Percentiles rank a stretch among this genome's conserved stretches.
phyloP scores from a whole-genome alignment of 1,140 invertebrate species.

The Megathymus violae region DNA sequence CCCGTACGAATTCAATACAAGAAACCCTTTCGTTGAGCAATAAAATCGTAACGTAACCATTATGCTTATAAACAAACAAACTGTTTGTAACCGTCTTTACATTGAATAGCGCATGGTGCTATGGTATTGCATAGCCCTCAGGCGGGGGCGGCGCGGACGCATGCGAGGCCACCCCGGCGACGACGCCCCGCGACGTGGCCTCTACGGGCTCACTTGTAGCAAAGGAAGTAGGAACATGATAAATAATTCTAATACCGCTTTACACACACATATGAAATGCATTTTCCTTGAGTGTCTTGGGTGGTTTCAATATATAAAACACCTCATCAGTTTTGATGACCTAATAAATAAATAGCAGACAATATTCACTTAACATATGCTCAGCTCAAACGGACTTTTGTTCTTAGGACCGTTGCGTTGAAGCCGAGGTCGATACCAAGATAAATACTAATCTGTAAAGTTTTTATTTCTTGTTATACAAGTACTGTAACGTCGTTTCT shows the following conservation, averaged over 20 bases:
- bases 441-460: no score
- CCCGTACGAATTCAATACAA: neutral
- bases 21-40: conserved; percentile 1
- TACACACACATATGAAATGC: neutral
- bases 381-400: no score
- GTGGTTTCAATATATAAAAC: no score
- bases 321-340: no score
- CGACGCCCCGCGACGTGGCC: conserved; percentile 50
- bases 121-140: conserved; percentile 61
- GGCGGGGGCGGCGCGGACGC: conserved; percentile 59
- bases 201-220: conserved; percentile 6
- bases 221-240: neutral
- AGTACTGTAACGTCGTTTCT: no score
- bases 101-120: conserved; percentile 64
- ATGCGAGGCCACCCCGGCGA: conserved; percentile 63
- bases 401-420: no score
- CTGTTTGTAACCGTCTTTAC: conserved; percentile 54
- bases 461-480: no score
- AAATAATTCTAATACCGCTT: conserved; percentile 1
- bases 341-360: no score
- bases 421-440: no score
- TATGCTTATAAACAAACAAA: conserved; percentile 27
- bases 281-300: no score
- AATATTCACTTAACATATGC: no score
- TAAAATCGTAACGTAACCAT: neutral